Base-by-base conservation (phyloP, 1,140 invertebrate species). In the Idris sp. region DNA sequence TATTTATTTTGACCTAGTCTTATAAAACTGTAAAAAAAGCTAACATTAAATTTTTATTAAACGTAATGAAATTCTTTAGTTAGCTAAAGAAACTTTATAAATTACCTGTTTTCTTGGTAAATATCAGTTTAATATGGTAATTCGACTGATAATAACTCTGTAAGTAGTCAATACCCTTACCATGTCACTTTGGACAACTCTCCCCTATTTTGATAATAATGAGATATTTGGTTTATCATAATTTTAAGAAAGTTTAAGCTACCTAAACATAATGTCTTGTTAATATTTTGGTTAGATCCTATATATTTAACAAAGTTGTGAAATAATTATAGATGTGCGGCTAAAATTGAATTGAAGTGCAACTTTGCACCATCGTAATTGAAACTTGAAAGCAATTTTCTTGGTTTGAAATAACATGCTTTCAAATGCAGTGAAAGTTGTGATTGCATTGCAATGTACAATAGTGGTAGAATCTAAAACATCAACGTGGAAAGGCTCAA, bases 361-460 rank as follows among this genome's bases (percentile, higher is more conserved):
- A 76, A 71, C 67, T 76, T 71, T 67, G 54, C 31, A 19, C 14
- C 51, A 36, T 56, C 61, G 74, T 76, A 76, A 76, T 76, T 71
- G 67, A 72, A 71, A 72, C 67, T 76, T 67, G 67, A 59, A 72
- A 71, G 67, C 74, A 71, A 76, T 76, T 76, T 76, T 72, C 74
- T 71, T 62, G 54, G 67, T 67, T 76, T 76, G 67, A 67, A 76
- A 71, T 76, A 71, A 69, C 62, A 48, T 41, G 49, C 54, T 68
- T 62, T 68, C 64, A 58, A 64, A 59, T 59, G 56, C 54, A 65
- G 28, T 43, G 64, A 69, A 75, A 75, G 44, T 75, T 75, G 59
- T 69, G 73, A 75, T 68, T 68, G 73, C 58, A 69, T 75, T 61
- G 62, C 64, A 30, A 64, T 61, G 58, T 53, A 61, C 46, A 64